Base-by-base conservation (phyloP, 1,140 invertebrate species). In the Trissolcus basalis region DNA sequence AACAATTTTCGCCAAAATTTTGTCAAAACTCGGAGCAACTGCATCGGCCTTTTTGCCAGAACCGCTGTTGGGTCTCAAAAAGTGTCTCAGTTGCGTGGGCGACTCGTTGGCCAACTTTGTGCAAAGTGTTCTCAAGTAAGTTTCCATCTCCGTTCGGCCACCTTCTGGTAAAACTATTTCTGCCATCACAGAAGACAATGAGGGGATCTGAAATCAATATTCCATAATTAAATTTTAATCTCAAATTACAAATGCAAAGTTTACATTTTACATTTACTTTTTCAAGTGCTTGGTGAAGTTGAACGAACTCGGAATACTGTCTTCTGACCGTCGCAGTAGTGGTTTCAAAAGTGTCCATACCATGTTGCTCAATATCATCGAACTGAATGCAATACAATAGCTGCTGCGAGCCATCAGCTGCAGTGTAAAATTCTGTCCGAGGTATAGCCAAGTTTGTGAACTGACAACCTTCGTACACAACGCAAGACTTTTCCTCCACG, bases 371-470 rank as follows among this genome's bases (percentile, higher is more conserved):
- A 8, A 87, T 59, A 59, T 87, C 86, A 14, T 87, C 85, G 63
- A 87, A 87, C 55, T 87, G 86, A 64, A 88, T 88, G 45, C 86
- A 88, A 51, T 88, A 88, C n/a, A 86, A 78, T 27, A 88, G 69
- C 48, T 87, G 86, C 27, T 87, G 85, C 0, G 86, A 86, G 14
- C 86, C 86, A 63, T 87, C 86, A 8, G 79, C 41, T 4, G 85
- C 83, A 0, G 85, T 86, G 27, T 83, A 82, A 80, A 86, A 85
- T 60, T 87, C 86, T 51, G 85, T 87, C 65, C 84, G 80, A 3
- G 85, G 85, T 51, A 87, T 87, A 1, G 80, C 80, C 35, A 87
- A 77, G 73, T 87, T 86, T 14, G 61, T 79, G 49, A 86, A 86
- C 51, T 86, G 84, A 58, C 72, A 84, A 13, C 80, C 83, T 56